Conservation (phyloP, 92 coral and sea anemone species). For the Phymanthus crucifer region DNA sequence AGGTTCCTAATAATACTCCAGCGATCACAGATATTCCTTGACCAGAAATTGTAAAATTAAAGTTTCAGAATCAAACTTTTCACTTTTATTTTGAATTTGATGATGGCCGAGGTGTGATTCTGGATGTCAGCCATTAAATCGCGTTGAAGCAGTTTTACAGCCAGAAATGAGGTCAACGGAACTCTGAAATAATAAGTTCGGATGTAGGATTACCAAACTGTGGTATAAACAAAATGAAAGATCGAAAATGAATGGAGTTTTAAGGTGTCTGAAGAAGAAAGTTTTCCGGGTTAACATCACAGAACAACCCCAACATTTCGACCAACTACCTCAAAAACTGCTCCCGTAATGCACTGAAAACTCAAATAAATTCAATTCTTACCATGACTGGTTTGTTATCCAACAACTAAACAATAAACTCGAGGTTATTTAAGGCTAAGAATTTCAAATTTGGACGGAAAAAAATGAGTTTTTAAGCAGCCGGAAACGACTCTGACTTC, state of each 20-base stretch:
- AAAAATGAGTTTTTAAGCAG: constrained; percentile 56
- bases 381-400: constrained; percentile 65
- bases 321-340: constrained; percentile 50
- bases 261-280: not conserved
- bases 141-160: constrained; percentile 6
- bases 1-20: constrained; percentile 8
- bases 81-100: not conserved
- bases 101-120: constrained; percentile 1
- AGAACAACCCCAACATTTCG: constrained; percentile 12
- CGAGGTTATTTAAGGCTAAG: constrained; percentile 13
- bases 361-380: constrained; percentile 41
- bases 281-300: constrained; percentile 47
- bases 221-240: constrained; percentile 1
- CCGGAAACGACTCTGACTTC: constrained; percentile 82
- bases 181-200: not conserved
- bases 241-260: not conserved
- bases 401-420: constrained; percentile 37
- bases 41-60: constrained; percentile 15
- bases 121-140: not conserved
- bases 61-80: not conserved
- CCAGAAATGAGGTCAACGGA: not conserved
- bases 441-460: constrained; percentile 21
- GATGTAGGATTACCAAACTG: not conserved
- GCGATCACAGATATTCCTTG: constrained; percentile 27
- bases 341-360: constrained; percentile 42